Percentiles rank a stretch among this genome's conserved stretches.
Conservation (phyloP, 2,113 vertebrate species). For the Macrotus californicus region DNA sequence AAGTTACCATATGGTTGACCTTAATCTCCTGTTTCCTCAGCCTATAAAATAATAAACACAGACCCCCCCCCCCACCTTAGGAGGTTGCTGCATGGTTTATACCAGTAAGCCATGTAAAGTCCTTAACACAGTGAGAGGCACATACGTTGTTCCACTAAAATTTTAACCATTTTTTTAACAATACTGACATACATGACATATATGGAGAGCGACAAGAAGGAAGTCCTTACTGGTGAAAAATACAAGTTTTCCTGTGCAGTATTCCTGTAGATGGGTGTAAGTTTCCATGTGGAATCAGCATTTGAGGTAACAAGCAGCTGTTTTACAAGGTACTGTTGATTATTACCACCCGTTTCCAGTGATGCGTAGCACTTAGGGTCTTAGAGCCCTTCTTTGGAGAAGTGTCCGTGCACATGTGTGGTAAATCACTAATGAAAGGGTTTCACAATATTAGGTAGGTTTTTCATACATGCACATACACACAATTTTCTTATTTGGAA, state of each 20-base stretch:
- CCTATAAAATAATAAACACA: neutral
- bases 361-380: neutral
- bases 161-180: neutral
- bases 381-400: neutral
- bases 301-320: neutral
- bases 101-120: neutral
- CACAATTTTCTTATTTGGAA: neutral
- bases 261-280: neutral
- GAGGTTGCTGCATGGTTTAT: neutral
- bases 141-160: neutral
- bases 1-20: too few relatives aligned
- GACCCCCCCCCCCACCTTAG: rapidly evolving
- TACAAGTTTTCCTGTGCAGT: neutral
- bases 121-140: neutral
- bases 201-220: neutral
- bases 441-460: neutral
- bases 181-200: neutral
- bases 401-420: neutral
- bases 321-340: neutral
- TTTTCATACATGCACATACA: neutral
- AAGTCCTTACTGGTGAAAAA: neutral
- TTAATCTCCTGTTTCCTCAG: neutral
- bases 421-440: neutral
- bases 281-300: neutral
- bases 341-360: neutral